These are phyloP conservation scores for Teleogryllus occipitalis DNA, from an alignment of 1,140 invertebrate genomes.

Conservation along the genomic window DNA sequence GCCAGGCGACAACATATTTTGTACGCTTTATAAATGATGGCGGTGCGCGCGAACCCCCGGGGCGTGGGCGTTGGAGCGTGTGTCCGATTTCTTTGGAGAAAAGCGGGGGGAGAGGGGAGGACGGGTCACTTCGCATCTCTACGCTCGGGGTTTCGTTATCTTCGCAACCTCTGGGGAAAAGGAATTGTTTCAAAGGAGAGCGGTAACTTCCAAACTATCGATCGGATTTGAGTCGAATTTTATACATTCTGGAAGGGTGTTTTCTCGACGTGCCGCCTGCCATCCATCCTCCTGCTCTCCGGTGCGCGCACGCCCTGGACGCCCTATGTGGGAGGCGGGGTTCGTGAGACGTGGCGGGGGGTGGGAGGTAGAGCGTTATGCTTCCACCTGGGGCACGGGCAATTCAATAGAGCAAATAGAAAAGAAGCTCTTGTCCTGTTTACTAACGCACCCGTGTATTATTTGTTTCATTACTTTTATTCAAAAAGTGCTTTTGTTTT, in stretches of 20 bases:
- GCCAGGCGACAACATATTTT: not conserved
- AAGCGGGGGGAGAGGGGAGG: not conserved
- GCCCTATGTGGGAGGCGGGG: too few species aligned
- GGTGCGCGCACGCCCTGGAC: too few species aligned
- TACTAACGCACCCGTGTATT: too few species aligned
- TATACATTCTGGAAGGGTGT: not conserved
- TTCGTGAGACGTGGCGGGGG: too few species aligned
- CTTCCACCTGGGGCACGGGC: too few species aligned
- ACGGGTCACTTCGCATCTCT: not conserved
- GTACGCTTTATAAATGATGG: not conserved
- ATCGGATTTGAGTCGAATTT: not conserved
- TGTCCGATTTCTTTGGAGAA: not conserved
- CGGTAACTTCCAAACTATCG: conserved; percentile 3
- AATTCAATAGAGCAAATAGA: too few species aligned
- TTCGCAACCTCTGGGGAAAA: not conserved
- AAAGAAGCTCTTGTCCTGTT: too few species aligned
- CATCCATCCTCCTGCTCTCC: not conserved
- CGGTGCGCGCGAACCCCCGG: not conserved
- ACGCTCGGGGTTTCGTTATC: not conserved
- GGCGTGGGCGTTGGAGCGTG: not conserved
- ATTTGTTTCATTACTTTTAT: too few species aligned
- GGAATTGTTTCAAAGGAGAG: not conserved
- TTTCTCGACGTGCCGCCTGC: not conserved
- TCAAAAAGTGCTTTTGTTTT: too few species aligned
- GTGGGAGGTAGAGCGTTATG: too few species aligned